phyloP scores from a whole-genome alignment of 2,888 invertebrate species.

The Entomobrya multifasciata region DNA sequence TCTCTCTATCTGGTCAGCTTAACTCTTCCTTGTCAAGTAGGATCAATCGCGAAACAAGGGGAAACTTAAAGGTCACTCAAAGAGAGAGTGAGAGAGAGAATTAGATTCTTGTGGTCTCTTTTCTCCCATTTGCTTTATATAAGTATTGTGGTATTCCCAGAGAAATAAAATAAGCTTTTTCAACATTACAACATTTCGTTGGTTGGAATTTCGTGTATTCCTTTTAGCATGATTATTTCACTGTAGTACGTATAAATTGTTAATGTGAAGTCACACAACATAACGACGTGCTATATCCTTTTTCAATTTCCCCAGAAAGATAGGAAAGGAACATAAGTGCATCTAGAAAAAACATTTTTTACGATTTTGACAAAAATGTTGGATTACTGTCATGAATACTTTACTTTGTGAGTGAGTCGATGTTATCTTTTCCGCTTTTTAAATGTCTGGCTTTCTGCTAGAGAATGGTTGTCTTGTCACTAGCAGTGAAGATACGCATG shows the following conservation, averaged over 20 bases:
- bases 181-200: conserved; percentile 6
- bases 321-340: not conserved
- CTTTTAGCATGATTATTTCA: not conserved
- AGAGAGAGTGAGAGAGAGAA: not conserved
- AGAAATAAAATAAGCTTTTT: not conserved
- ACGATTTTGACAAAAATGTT: conserved; percentile 4
- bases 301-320: not conserved
- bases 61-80: conserved; percentile 28
- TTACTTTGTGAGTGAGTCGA: not conserved
- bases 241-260: not conserved
- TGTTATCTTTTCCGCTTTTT: conserved; percentile 1
- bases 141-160: not conserved
- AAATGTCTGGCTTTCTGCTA: conserved; percentile 22
- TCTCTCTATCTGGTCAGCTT: not conserved
- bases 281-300: no score
- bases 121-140: not conserved
- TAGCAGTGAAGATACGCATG: not conserved
- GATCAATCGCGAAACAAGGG: conserved; percentile 45
- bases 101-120: conserved; percentile 21
- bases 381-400: conserved; percentile 29
- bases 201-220: not conserved
- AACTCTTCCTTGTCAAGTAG: conserved; percentile 47
- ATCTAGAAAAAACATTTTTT: conserved; percentile 4
- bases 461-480: no score
- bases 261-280: no score